Conservation (phyloP, 2,888 invertebrate genomes). For the Drosophila borealis region DNA sequence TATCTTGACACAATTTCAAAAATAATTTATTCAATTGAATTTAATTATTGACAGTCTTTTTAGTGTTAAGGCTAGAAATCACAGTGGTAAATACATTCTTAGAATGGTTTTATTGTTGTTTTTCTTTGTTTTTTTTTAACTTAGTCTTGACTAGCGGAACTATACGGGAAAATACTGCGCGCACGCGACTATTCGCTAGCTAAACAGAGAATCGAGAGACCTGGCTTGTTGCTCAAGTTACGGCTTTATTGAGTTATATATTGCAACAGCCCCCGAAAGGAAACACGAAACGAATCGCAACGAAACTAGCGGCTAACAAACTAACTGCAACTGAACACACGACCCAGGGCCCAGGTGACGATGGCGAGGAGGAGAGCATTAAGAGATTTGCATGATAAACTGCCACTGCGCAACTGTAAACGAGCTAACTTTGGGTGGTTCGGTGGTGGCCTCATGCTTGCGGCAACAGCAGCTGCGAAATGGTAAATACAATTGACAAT, state of each 20-base stretch:
- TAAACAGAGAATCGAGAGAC: constrained; percentile 14
- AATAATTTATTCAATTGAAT: constrained; percentile 28
- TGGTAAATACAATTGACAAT: constrained; percentile 67
- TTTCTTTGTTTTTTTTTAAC: constrained; percentile 2
- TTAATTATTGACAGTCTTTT: constrained; percentile 43
- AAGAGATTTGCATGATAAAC: constrained; percentile 37
- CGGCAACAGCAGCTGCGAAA: constrained; percentile 57
- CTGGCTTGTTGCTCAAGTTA: constrained; percentile 60
- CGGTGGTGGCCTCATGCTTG: constrained; percentile 45
- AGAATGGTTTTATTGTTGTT: constrained; percentile 18
- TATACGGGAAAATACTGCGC: constrained; percentile 13
- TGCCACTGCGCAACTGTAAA: constrained; percentile 37
- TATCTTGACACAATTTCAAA: constrained; percentile 34
- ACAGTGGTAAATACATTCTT: constrained; percentile 45
- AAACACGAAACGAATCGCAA: constrained; percentile 17
- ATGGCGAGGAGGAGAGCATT: constrained; percentile 21
- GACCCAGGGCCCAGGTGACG: constrained; percentile 10
- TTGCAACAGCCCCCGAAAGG: constrained; percentile 59
- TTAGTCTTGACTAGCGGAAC: constrained; percentile 29
- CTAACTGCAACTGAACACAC: constrained; percentile 1
- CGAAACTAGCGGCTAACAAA: constrained; percentile 1
- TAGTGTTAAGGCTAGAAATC: constrained; percentile 41
- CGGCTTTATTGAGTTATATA: constrained; percentile 57
- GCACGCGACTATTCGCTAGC: constrained; percentile 7
- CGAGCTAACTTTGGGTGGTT: constrained; percentile 37